Evolutionary conservation across 2,797 vertebrate species (phyloP).

Genomic region (Astyanax mexicanus): DNA sequence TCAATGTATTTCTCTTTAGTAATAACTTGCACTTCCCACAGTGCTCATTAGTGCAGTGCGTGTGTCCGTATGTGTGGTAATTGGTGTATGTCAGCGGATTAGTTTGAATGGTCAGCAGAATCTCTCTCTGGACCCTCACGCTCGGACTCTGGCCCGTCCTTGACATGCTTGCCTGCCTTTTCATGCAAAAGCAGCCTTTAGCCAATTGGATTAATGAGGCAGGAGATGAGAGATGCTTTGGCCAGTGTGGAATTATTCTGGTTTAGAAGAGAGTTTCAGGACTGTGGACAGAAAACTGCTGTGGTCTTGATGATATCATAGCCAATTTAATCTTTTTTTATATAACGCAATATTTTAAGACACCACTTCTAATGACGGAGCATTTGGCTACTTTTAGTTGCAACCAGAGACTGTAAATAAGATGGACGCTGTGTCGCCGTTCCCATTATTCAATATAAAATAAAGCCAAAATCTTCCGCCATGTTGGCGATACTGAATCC

Average conservation of each 20-base stretch:
- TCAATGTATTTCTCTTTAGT: too few relatives aligned
- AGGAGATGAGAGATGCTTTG: conserved; percentile 55
- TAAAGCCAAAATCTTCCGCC: too few relatives aligned
- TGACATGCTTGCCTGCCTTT: conserved; percentile 57
- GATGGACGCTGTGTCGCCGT: too few relatives aligned
- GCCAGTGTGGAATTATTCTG: conserved; percentile 42
- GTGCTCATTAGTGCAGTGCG: background rate
- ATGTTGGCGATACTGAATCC: too few relatives aligned
- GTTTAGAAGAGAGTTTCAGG: conserved; percentile 67
- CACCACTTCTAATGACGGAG: too few relatives aligned
- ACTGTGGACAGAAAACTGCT: conserved; percentile 61
- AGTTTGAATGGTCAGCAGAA: conserved; percentile 8
- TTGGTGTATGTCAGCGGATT: background rate
- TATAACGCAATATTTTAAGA: too few relatives aligned
- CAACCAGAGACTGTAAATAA: too few relatives aligned
- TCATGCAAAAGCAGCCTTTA: conserved; percentile 60
- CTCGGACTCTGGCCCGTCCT: conserved; percentile 60
- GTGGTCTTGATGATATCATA: background rate
- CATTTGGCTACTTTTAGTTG: too few relatives aligned
- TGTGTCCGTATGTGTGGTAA: background rate
- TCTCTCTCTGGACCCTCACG: conserved; percentile 4
- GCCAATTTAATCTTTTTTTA: background rate
- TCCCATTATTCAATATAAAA: too few relatives aligned
- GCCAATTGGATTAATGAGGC: conserved; percentile 68
- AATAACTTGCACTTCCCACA: too few relatives aligned